phyloP scores from a whole-genome alignment of 2,113 vertebrate genomes.

The Mirza zaza region DNA sequence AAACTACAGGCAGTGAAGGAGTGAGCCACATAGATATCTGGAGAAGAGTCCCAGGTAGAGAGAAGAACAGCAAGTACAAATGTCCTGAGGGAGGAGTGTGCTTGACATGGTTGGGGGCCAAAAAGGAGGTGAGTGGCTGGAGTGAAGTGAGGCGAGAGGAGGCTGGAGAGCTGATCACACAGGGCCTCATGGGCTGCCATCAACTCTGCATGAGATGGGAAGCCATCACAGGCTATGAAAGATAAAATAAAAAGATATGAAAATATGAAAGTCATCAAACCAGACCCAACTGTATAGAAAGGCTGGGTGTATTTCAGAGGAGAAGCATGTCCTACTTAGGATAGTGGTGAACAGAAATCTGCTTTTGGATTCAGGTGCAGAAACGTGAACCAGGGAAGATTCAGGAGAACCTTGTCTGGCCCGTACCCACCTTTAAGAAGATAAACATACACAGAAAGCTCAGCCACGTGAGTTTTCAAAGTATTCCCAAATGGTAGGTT shows the following conservation, averaged over 20 bases:
- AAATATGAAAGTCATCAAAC: background rate
- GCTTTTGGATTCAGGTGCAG: background rate
- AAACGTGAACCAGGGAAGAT: background rate
- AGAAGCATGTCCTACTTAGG: background rate
- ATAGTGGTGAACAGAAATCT: background rate
- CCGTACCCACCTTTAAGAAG: background rate
- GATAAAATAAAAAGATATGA: background rate
- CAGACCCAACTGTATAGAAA: background rate
- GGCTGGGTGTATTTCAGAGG: background rate
- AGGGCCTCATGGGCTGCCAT: background rate
- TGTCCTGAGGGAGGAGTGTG: background rate
- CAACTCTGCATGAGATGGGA: background rate
- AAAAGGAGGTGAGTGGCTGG: background rate
- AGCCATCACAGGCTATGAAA: background rate
- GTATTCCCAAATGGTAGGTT: background rate
- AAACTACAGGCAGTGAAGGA: background rate
- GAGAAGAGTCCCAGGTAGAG: background rate
- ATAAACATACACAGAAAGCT: background rate
- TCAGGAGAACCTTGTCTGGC: background rate
- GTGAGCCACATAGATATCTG: background rate
- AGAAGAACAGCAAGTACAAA: background rate
- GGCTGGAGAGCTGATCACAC: background rate
- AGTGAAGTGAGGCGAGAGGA: background rate
- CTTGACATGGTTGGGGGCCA: background rate
- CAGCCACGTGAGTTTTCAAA: background rate